Evolutionary conservation across 2,888 invertebrate genomes (phyloP), one percentile per base, ranked within the genome.

Genomic region (Xanthia icteritia): DNA sequence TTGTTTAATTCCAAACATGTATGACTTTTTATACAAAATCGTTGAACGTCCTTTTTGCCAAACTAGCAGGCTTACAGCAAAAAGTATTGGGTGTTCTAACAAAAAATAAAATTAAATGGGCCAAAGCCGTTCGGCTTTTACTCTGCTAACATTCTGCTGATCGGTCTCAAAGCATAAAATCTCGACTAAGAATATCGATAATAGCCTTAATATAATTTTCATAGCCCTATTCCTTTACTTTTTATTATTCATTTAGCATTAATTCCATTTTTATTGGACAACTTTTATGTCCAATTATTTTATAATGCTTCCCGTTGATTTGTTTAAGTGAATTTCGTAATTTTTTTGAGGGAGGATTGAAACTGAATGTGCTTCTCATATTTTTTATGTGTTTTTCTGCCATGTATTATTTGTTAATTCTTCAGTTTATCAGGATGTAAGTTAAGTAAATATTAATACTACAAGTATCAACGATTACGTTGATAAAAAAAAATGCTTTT

Each of bases 191-290:
- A 81, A 84, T 76, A 82, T 89, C 81, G 88, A 88, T 89, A 89
- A 89, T 86, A 81, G 81, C 84, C 81, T 73, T 88, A 84, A 88
- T 89, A 88, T 88, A 88, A 87, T 88, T 88, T 87, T 88, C 81
- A 89, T 85, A 61, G 87, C 85, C 77, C 75, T 77, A 77, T 88
- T 85, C 72, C 76, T 84, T 79, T 61, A 76, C 83, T 86, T 87
- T 86, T 88, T 83, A 88, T 78, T 86, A 89, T 87, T 88, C 88
- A 85, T 89, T 88, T 82, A 82, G 79, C 72, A 82, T 89, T 89
- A 85, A 88, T 85, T 79, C 82, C 84, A 71, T 77, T 83, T 88
- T 87, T 89, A 87, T 81, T 78, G 69, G 65, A 83, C 80, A 85
- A 85, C 80, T 87, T 88, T 88, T 87, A 87, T 83, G 83, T 83